Evolutionary conservation across 2,113 vertebrate genomes (phyloP), one percentile per base, ranked within the genome.

Genomic region (Hyla sarda): DNA sequence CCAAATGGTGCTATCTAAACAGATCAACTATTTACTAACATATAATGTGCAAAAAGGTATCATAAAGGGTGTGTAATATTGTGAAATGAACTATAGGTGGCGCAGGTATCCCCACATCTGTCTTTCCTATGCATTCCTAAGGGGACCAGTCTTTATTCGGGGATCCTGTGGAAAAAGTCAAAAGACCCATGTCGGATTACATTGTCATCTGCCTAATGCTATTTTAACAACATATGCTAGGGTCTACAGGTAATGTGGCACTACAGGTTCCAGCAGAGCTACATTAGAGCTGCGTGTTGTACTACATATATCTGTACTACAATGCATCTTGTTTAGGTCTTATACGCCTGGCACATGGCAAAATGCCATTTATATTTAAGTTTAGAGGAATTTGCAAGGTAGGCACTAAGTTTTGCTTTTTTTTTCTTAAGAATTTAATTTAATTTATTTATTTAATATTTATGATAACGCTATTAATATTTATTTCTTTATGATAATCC

Each of bases 131-230:
- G 48, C 54, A 84, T 84, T 76, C 71, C 56, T 62, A 50, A 47
- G 25, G n/a, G 83, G 62, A 76, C 83, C 48, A 76, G 82, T 74
- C 82, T 71, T 48, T 73, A 71, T 69, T 52, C 50, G 81, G 65
- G 12, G 65, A 23, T 83, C 13, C 50, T 83, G n/a, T n/a, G 30
- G 71, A 50, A 84, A 54, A 74, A 60, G 37, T 60, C 7, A 17
- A 74, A 83, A n/a, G 41, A 88, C 14, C 50, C 88, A 85, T 69
- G 47, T 41, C 17, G 9, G n/a, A 58, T 74, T 84, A 60, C 74
- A 81, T 82, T 52, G 45, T 84, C 21, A 48, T 4, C 32, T 71
- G 21, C 82, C 82, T 54, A 25, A 4, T 21, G 45, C n/a, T 14
- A 16, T 23, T 41, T 41, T 41, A 41, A 8, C 41, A 41, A 41